A percentile compares a stretch with the other conserved stretches of the same genome.
Conservation (phyloP, 2,113 vertebrate species). For the Atrichornis clamosus region DNA sequence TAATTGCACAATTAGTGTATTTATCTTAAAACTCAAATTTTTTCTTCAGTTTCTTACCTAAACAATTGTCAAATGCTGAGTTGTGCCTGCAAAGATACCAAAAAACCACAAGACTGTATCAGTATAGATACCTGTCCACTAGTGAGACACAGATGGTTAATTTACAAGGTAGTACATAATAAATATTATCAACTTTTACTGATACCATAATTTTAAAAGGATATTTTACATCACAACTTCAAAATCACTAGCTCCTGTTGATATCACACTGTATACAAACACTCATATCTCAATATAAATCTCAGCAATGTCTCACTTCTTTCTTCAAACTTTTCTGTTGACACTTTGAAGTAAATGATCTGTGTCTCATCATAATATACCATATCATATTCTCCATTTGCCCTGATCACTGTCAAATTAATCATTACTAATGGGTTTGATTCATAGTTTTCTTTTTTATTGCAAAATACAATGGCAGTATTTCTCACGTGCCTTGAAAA, state of each 20-base stretch:
- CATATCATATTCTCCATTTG: background rate
- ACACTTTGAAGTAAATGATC: background rate
- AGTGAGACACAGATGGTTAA: background rate
- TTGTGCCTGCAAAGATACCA: background rate
- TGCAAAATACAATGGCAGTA: background rate
- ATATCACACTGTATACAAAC: background rate
- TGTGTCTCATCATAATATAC: background rate
- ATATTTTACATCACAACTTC: constrained; percentile 2
- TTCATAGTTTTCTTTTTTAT: background rate
- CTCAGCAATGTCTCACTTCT: background rate
- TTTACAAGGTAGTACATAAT: background rate
- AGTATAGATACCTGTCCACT: constrained; percentile 8
- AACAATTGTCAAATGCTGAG: background rate
- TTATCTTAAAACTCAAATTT: background rate
- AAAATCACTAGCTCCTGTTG: background rate
- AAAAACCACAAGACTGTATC: background rate
- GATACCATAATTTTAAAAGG: background rate
- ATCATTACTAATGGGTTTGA: background rate
- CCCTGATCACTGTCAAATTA: background rate
- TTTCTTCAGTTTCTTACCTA: background rate
- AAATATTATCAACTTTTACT: constrained; percentile 30
- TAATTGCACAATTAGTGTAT: background rate
- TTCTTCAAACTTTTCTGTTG: background rate
- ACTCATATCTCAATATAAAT: background rate
- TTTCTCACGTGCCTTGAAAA: background rate